A percentile compares a stretch with the other conserved stretches of the same genome.
These are phyloP conservation scores for Coptodon bakossiorum DNA, from an alignment of 2,113 vertebrate species.

Conservation along the genomic window DNA sequence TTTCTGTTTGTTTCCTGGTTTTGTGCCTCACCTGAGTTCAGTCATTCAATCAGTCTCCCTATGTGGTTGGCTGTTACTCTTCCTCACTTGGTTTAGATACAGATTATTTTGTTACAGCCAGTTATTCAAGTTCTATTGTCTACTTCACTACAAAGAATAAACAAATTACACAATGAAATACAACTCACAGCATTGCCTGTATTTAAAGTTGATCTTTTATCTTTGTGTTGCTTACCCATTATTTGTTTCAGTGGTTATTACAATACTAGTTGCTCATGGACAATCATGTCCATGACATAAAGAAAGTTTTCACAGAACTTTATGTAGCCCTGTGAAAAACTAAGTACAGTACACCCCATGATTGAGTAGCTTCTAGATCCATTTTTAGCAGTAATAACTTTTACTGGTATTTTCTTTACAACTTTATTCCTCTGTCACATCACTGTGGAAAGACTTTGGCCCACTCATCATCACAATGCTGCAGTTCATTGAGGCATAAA, in stretches of 20 bases:
- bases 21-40: neutral
- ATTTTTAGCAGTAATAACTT: neutral
- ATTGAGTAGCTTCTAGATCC: neutral
- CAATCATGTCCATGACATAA: neutral
- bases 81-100: neutral
- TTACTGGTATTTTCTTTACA: neutral
- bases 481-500: neutral
- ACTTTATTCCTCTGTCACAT: neutral
- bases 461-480: neutral
- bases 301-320: neutral
- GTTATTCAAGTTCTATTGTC: neutral
- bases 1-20: neutral
- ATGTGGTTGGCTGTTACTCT: neutral
- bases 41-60: neutral
- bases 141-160: neutral
- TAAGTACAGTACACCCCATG: neutral
- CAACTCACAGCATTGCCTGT: neutral
- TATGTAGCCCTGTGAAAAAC: neutral
- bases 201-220: neutral
- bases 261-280: neutral
- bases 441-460: neutral
- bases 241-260: neutral
- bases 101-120: neutral
- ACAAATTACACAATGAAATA: neutral
- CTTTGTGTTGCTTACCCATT: neutral